Evolutionary conservation across 1,140 invertebrate genomes (phyloP).

Genomic region (Drosophila busckii): DNA sequence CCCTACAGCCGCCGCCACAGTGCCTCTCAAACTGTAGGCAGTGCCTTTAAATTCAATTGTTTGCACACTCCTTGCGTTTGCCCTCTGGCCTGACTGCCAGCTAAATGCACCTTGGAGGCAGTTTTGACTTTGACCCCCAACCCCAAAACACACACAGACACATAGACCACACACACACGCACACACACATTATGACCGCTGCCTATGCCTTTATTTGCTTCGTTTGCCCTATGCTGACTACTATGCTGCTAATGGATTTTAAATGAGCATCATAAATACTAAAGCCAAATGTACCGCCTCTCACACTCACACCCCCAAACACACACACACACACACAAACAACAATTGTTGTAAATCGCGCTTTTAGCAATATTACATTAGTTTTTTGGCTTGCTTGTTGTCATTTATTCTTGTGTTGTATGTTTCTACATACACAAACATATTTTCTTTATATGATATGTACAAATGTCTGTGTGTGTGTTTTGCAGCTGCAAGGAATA

Average conservation of each 20-base stretch:
- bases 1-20: slow-evolving; percentile 2
- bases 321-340: neutral
- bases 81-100: slow-evolving; percentile 9
- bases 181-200: slow-evolving; percentile 20
- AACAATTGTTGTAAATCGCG: neutral
- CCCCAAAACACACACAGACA: neutral
- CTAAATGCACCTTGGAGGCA: slow-evolving; percentile 66
- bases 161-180: slow-evolving; percentile 1
- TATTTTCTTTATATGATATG: slow-evolving; percentile 12
- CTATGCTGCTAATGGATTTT: slow-evolving; percentile 78
- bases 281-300: slow-evolving; percentile 40
- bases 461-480: slow-evolving; percentile 6
- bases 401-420: slow-evolving; percentile 64
- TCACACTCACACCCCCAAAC: neutral
- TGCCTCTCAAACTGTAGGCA: slow-evolving; percentile 33
- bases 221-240: slow-evolving; percentile 36
- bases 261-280: slow-evolving; percentile 78
- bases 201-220: slow-evolving; percentile 21
- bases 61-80: slow-evolving; percentile 47
- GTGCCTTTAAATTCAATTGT: slow-evolving; percentile 59
- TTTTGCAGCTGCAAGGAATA: neutral
- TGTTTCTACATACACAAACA: too few species aligned
- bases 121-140: slow-evolving; percentile 48
- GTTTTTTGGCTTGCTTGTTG: slow-evolving; percentile 37
- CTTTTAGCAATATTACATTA: slow-evolving; percentile 1